Percentiles rank a stretch among this genome's conserved stretches.
Conservation (phyloP, 2,113 vertebrate species). For the Amphiprion ocellaris region DNA sequence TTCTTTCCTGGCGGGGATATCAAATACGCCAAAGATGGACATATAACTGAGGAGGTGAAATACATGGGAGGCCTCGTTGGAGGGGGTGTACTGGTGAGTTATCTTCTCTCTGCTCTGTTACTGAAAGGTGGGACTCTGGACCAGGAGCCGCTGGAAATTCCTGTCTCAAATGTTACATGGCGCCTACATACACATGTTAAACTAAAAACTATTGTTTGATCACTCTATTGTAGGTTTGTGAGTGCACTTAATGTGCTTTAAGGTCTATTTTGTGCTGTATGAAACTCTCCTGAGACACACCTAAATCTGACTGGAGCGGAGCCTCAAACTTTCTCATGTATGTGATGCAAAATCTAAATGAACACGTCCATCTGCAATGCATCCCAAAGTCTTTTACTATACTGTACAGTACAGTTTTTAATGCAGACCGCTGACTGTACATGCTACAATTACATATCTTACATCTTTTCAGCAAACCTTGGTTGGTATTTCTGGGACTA, state of each 20-base stretch:
- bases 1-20: slow-evolving; percentile 84
- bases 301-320: neutral
- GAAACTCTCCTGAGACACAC: neutral
- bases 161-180: neutral
- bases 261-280: too few species aligned
- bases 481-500: too few species aligned
- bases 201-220: neutral
- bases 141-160: neutral
- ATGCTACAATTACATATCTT: too few species aligned
- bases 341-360: neutral
- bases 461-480: too few species aligned
- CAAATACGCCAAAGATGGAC: slow-evolving; percentile 74
- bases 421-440: too few species aligned
- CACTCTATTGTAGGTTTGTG: neutral
- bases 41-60: slow-evolving; percentile 85
- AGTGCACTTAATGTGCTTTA: neutral
- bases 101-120: neutral
- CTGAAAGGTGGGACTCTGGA: neutral
- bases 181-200: neutral
- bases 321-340: neutral
- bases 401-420: neutral
- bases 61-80: slow-evolving; percentile 87
- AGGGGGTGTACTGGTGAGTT: slow-evolving; percentile 85
- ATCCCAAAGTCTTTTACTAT: neutral
- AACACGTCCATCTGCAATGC: neutral